Conservation (phyloP, 2,113 vertebrate genomes). For the Calonectris borealis region DNA sequence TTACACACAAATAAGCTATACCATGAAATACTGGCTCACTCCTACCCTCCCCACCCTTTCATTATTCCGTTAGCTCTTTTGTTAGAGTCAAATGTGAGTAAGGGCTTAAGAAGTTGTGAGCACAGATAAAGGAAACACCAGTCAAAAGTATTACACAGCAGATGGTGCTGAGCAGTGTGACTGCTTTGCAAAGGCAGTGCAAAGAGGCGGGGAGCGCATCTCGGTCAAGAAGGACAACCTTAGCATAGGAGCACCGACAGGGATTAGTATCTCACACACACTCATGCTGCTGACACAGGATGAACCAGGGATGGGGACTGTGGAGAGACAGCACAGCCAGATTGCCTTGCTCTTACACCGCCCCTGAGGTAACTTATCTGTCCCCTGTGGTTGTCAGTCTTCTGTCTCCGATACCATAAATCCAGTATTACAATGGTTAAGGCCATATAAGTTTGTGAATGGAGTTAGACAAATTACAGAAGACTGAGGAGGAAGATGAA, state of each 20-base stretch:
- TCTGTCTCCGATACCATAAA: not conserved
- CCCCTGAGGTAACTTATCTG: not conserved
- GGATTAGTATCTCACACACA: not conserved
- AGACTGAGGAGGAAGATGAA: not conserved
- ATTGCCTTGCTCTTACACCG: not conserved
- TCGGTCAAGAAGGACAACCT: not conserved
- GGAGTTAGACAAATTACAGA: not conserved
- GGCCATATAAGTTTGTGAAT: not conserved
- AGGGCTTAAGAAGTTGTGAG: not conserved
- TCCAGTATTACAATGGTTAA: not conserved
- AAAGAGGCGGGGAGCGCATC: fast-evolving
- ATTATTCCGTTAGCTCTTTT: not conserved
- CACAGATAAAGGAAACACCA: not conserved
- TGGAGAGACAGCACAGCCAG: not conserved
- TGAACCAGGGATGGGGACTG: not conserved
- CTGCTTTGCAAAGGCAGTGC: not conserved
- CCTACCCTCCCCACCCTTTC: not conserved
- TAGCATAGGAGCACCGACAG: not conserved
- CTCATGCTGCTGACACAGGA: not conserved
- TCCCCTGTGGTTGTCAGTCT: not conserved
- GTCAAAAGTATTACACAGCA: not conserved
- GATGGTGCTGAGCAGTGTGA: not conserved
- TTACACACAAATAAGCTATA: not conserved
- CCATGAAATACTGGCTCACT: not conserved
- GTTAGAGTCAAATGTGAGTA: not conserved